These are phyloP conservation scores for Cepaea nemoralis DNA, from an alignment of 1,140 invertebrate species.

Conservation along the genomic window DNA sequence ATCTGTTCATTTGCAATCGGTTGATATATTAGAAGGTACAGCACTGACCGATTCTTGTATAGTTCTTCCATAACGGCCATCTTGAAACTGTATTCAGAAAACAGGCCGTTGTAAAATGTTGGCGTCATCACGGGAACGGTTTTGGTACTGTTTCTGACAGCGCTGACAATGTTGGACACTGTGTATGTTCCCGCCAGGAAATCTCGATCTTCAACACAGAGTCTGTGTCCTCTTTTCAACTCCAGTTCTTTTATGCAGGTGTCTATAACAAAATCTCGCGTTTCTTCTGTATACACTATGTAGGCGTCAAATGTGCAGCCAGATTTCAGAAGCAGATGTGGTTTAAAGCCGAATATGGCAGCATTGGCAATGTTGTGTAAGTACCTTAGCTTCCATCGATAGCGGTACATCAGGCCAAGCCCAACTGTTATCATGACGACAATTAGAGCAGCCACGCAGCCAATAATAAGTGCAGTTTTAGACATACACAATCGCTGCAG, in stretches of 20 bases:
- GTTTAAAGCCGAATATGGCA: background rate
- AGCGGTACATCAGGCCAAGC: background rate
- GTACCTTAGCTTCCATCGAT: conserved; percentile 11
- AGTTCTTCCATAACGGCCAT: conserved; percentile 22
- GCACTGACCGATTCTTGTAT: background rate
- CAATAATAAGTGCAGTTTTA: background rate
- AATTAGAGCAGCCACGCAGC: background rate
- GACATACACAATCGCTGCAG: conserved; percentile 6
- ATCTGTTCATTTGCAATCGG: background rate
- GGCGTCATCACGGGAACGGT: conserved; percentile 76
- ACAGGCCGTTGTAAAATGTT: background rate
- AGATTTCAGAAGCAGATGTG: background rate
- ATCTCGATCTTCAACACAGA: conserved; percentile 56
- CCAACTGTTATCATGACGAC: background rate
- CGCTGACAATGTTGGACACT: conserved; percentile 76
- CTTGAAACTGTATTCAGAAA: background rate
- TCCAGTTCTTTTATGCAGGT: conserved; percentile 45
- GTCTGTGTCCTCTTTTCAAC: conserved; percentile 19
- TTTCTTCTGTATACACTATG: conserved; percentile 43
- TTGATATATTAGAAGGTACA: conserved; percentile 1
- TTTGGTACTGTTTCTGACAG: conserved; percentile 77
- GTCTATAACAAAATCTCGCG: conserved; percentile 40
- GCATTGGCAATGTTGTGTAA: background rate
- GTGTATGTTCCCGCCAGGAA: conserved; percentile 68
- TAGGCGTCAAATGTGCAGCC: conserved; percentile 46